Evolutionary conservation across 37 sponge, comb jelly and placozoan species (phyloP).

Genomic region (Spongilla lacustris): DNA sequence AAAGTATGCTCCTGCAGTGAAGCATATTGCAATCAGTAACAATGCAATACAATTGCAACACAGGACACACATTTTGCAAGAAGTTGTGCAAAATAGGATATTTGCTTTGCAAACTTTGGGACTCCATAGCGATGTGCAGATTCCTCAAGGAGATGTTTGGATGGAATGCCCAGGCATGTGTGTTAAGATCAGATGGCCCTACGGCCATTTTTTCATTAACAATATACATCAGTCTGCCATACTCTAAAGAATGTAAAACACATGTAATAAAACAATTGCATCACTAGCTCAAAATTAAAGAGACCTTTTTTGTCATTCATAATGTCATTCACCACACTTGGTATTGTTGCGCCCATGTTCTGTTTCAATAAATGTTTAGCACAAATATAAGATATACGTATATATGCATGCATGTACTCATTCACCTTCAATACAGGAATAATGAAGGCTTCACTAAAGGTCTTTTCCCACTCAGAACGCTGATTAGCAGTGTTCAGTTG

Average conservation of each 20-base stretch:
- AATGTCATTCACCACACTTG: background rate
- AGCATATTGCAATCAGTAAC: background rate
- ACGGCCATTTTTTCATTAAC: conserved; percentile 21
- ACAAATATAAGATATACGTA: background rate
- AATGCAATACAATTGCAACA: background rate
- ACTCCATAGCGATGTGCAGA: conserved; percentile 10
- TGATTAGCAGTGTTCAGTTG: background rate
- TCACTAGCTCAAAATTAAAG: background rate
- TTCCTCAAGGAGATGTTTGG: conserved; percentile 16
- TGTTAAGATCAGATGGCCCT: background rate
- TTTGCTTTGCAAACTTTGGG: conserved; percentile 6
- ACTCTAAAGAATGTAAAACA: conserved; percentile 12
- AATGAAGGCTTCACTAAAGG: background rate
- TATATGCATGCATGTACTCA: background rate
- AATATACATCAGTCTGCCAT: conserved; percentile 9
- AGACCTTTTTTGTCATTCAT: too few species aligned
- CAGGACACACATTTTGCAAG: conserved; percentile 9
- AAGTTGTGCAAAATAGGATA: conserved; percentile 29
- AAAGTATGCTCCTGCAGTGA: conserved; percentile 30
- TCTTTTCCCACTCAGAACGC: background rate
- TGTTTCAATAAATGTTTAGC: background rate
- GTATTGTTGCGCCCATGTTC: background rate
- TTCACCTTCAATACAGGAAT: background rate
- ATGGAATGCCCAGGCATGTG: conserved; percentile 40
- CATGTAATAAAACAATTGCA: background rate